A percentile compares a stretch with the other conserved stretches of the same genome.
These are phyloP conservation scores for Holacanthus passer DNA, from an alignment of 2,113 vertebrate species.

Conservation along the genomic window DNA sequence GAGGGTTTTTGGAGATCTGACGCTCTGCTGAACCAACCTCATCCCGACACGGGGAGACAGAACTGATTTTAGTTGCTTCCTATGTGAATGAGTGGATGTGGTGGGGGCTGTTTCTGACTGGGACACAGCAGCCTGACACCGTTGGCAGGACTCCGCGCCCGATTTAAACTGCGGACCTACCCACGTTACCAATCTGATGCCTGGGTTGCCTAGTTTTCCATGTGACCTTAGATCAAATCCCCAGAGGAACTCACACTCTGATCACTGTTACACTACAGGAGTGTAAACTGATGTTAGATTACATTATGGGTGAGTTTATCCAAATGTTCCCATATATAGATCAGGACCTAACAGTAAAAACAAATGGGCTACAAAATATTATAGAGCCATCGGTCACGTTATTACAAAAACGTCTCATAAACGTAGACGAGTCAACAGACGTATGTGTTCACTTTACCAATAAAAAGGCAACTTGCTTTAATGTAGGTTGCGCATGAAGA, in stretches of 20 bases:
- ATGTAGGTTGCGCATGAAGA: slow-evolving; percentile 34
- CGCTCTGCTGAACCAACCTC: slow-evolving; percentile 50
- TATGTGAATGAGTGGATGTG: slow-evolving; percentile 36
- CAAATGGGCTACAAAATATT: slow-evolving; percentile 65
- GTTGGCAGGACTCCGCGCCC: slow-evolving; percentile 39
- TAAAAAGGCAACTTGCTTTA: slow-evolving; percentile 55
- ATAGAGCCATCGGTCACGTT: slow-evolving; percentile 67
- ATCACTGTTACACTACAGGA: slow-evolving; percentile 56
- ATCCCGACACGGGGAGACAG: slow-evolving; percentile 56
- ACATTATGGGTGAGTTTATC: slow-evolving; percentile 32
- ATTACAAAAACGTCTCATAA: slow-evolving; percentile 33
- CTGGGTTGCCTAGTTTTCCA: slow-evolving; percentile 79
- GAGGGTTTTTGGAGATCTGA: slow-evolving; percentile 44
- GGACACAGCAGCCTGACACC: slow-evolving; percentile 46
- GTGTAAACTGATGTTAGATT: slow-evolving; percentile 52
- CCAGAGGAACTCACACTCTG: slow-evolving; percentile 61
- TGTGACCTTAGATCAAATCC: slow-evolving; percentile 78
- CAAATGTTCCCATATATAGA: slow-evolving; percentile 45
- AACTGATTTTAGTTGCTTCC: slow-evolving; percentile 60
- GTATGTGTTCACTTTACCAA: slow-evolving; percentile 58
- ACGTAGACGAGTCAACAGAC: slow-evolving; percentile 43
- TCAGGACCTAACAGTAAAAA: slow-evolving; percentile 61
- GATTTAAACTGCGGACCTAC: slow-evolving; percentile 54
- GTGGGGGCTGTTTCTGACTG: slow-evolving; percentile 29
- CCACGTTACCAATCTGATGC: slow-evolving; percentile 71